Evolutionary conservation across 2,888 invertebrate species (phyloP).

Genomic region (Cataglyphis cursor): DNA sequence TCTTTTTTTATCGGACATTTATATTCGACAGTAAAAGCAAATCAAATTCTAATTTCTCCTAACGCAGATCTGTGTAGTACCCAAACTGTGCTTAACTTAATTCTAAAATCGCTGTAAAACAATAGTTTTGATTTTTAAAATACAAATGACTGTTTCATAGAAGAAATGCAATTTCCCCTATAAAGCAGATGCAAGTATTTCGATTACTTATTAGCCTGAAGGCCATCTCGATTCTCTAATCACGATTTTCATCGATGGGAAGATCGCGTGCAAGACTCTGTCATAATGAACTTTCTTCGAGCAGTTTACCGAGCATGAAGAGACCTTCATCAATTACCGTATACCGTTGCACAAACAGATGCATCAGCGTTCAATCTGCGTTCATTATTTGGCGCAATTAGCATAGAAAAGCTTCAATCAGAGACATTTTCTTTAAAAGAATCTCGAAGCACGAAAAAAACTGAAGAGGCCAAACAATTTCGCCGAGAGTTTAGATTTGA

Average conservation of each 20-base stretch:
- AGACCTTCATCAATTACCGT: conserved; percentile 19
- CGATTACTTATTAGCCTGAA: conserved; percentile 5
- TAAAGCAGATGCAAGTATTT: background rate
- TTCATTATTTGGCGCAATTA: conserved; percentile 5
- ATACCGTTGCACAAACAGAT: conserved; percentile 20
- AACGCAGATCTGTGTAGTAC: background rate
- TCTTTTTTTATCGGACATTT: background rate
- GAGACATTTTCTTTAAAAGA: background rate
- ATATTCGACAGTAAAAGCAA: background rate
- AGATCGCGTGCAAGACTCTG: conserved; percentile 18
- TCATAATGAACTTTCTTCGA: conserved; percentile 33
- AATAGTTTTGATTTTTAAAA: background rate
- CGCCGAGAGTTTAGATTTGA: background rate
- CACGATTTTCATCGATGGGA: background rate
- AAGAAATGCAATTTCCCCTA: background rate
- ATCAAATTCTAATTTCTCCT: background rate
- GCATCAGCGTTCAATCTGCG: background rate
- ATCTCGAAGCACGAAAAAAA: background rate
- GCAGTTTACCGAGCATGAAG: conserved; percentile 12
- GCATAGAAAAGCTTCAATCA: background rate
- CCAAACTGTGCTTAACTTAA: conserved; percentile 1
- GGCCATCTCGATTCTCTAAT: background rate
- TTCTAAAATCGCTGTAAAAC: background rate
- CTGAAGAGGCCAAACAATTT: background rate
- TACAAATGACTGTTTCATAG: background rate